Evolutionary conservation across 2,113 vertebrate species (phyloP).

Genomic region (Antechinus flavipes): DNA sequence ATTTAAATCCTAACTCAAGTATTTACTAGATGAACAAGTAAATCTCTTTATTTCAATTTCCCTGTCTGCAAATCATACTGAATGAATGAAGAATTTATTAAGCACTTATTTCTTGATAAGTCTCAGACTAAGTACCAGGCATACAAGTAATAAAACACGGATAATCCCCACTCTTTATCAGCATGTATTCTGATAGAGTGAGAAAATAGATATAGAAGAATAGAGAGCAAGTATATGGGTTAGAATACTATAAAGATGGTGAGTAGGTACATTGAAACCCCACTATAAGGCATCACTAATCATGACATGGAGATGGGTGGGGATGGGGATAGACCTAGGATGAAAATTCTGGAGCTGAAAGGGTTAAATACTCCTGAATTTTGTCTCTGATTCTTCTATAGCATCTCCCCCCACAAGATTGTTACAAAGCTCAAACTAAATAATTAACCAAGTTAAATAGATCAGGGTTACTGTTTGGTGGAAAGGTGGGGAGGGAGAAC

Average conservation of each 20-base stretch:
- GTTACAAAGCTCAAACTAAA: neutral
- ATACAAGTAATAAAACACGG: neutral
- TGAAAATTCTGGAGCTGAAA: neutral
- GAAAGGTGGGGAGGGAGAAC: neutral
- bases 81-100: neutral
- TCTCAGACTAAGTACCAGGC: neutral
- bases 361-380: neutral
- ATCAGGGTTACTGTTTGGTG: constrained; percentile 21
- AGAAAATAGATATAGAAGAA: neutral
- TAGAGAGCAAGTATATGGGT: neutral
- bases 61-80: neutral
- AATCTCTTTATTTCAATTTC: neutral
- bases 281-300: neutral
- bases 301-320: neutral
- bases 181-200: neutral
- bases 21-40: neutral
- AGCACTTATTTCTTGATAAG: neutral
- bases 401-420: neutral
- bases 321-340: neutral
- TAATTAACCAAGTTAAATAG: constrained; percentile 35
- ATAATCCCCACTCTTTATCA: neutral
- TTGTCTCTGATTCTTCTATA: neutral
- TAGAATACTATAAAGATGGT: neutral
- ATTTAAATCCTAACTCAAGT: neutral
- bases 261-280: neutral